Conservation (phyloP, 2,888 invertebrate species). For the Desoria tigrina region DNA sequence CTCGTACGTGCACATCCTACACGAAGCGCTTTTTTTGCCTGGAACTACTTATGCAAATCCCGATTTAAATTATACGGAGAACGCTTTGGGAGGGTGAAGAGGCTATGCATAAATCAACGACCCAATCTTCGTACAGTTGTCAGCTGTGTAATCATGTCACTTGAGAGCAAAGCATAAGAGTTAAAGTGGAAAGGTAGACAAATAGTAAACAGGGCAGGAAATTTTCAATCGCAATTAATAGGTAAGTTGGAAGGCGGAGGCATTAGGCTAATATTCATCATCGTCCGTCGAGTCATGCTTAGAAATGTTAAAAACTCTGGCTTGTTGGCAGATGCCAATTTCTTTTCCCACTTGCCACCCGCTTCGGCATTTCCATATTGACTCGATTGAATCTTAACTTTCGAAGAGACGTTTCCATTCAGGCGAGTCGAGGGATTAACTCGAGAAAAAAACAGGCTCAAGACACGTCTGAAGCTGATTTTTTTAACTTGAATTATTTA, state of each 20-base stretch:
- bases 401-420: too few species aligned
- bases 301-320: too few species aligned
- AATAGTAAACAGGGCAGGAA: slow-evolving; percentile 12
- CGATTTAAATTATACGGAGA: slow-evolving; percentile 4
- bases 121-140: slow-evolving; percentile 36
- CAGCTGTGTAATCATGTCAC: slow-evolving; percentile 49
- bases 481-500: too few species aligned
- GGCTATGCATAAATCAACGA: slow-evolving; percentile 33
- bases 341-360: slow-evolving; percentile 4
- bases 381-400: background rate
- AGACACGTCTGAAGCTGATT: too few species aligned
- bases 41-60: slow-evolving; percentile 2
- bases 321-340: background rate
- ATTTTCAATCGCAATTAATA: slow-evolving; percentile 30
- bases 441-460: too few species aligned
- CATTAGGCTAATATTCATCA: slow-evolving; percentile 5
- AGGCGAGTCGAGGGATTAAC: too few species aligned
- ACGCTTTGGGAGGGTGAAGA: slow-evolving; percentile 21
- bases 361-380: slow-evolving; percentile 5
- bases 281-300: background rate
- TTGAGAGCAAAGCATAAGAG: slow-evolving; percentile 3
- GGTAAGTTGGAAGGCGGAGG: background rate
- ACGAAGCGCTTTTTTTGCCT: background rate
- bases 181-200: slow-evolving; percentile 4
- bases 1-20: background rate